Base-by-base conservation (phyloP, 2,797 vertebrate species). In the Erpetoichthys calabaricus region DNA sequence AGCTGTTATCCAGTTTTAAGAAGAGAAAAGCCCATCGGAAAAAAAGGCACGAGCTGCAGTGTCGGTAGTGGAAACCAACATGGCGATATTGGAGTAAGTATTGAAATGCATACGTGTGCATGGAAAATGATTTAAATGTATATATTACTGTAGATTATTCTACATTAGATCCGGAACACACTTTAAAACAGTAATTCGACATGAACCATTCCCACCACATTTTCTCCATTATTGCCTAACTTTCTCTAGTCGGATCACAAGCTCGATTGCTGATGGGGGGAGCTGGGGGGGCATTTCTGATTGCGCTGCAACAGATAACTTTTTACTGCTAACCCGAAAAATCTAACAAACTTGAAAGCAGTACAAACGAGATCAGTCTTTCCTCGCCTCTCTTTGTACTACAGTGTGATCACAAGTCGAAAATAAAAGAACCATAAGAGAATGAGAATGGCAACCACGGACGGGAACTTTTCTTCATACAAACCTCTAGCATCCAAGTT, bases 81-180 rank as follows among this genome's bases (percentile, higher is more conserved):
- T 94, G 92, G 92, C 91, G 90, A 83, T 85, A 70, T 57, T 70
- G 66, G 64, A 65, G 70, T 80, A 79, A 76, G 82, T 81, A 73
- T 72, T 70, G 82, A 71, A 75, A 73, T 80, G 91, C 87, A 88
- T 92, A 93, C 92, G 91, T 92, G 90, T 91, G 89, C 91, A 90
- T 79, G 65, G 75, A 84, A 87, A 80, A 25, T 25, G 67, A 84
- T 77, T 80, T 65, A 71, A 74, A 67, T 73, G 79, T 76, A 77
- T 79, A 76, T 67, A 75, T 64, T 70, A 73, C 65, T 63, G 7
- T 49, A 7, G 47, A 49, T 49, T 70, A 73, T 65, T 63, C 47
- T 49, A 7, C 47, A 49, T 49, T 69, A 71, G 70, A 47, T 64
- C 61, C 60, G 62, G 25, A 55, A 59, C 45, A 64, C 63, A 63